Conservation (phyloP, 2,797 vertebrate genomes). For the Coregonus ussuriensis region DNA sequence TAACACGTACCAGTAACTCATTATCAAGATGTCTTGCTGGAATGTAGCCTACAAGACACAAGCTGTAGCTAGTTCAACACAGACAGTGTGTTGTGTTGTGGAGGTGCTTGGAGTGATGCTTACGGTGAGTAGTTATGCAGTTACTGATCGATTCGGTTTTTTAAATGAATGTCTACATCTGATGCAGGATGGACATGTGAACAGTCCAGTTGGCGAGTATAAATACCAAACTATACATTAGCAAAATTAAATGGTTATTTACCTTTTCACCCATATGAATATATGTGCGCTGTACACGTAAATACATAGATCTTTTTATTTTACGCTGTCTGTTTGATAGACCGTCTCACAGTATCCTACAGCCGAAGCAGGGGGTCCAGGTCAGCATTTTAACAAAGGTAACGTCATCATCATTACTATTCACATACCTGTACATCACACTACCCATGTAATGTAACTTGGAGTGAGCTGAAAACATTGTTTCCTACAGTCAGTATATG, state of each 20-base stretch:
- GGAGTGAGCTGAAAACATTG: too few relatives aligned
- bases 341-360: conserved; percentile 85
- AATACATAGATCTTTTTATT: neutral
- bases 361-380: conserved; percentile 88
- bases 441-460: too few relatives aligned
- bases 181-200: conserved; percentile 56
- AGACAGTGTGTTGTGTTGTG: neutral
- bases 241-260: neutral
- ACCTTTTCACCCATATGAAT: neutral
- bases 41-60: too few relatives aligned
- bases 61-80: neutral
- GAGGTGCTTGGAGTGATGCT: too few relatives aligned
- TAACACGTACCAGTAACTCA: too few relatives aligned
- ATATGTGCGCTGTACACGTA: neutral
- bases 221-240: neutral
- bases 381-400: conserved; percentile 97
- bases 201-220: conserved; percentile 73
- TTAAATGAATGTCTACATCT: conserved; percentile 3
- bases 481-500: too few relatives aligned
- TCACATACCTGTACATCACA: neutral
- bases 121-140: neutral
- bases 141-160: neutral
- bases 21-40: neutral
- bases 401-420: neutral
- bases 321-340: conserved; percentile 60